Conservation (phyloP, 2,797 vertebrate species). For the Enteromius fasciolatus region DNA sequence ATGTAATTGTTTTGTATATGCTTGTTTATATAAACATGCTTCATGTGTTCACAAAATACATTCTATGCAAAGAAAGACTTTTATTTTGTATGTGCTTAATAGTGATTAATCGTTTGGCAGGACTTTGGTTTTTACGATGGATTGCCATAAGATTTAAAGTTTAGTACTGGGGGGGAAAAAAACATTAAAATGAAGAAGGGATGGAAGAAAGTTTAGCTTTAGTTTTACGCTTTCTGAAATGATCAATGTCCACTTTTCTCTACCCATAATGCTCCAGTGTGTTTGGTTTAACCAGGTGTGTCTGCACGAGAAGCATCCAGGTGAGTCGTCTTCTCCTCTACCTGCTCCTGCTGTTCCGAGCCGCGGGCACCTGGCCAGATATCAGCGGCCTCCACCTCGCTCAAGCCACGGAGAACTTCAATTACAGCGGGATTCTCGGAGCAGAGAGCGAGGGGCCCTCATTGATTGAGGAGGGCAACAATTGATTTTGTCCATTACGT, state of each 20-base stretch:
- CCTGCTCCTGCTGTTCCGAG: conserved; percentile 80
- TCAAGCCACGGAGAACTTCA: conserved; percentile 99
- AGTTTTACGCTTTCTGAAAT: not conserved
- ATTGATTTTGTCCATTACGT: conserved; percentile 99
- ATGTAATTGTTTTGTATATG: too few relatives aligned
- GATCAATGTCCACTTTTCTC: not conserved
- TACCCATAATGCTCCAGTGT: not conserved
- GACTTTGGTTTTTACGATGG: not conserved
- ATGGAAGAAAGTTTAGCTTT: not conserved
- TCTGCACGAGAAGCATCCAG: conserved; percentile 34
- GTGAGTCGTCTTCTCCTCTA: conserved; percentile 42
- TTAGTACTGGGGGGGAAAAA: not conserved
- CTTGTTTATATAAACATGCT: too few relatives aligned
- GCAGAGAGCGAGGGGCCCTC: conserved; percentile 96
- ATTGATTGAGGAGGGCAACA: conserved; percentile 99
- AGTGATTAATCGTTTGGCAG: too few relatives aligned
- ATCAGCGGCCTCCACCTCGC: conserved; percentile 97
- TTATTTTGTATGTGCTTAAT: not conserved
- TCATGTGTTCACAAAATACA: too few relatives aligned
- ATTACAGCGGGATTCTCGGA: conserved; percentile 98
- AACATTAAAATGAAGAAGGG: not conserved
- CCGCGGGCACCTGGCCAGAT: conserved; percentile 93
- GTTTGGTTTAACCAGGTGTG: conserved; percentile 39
- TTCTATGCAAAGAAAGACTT: too few relatives aligned
- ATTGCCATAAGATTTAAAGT: not conserved